Base-by-base conservation (phyloP, 1,140 invertebrate genomes). In the Pseudomyrmex flavicornis region DNA sequence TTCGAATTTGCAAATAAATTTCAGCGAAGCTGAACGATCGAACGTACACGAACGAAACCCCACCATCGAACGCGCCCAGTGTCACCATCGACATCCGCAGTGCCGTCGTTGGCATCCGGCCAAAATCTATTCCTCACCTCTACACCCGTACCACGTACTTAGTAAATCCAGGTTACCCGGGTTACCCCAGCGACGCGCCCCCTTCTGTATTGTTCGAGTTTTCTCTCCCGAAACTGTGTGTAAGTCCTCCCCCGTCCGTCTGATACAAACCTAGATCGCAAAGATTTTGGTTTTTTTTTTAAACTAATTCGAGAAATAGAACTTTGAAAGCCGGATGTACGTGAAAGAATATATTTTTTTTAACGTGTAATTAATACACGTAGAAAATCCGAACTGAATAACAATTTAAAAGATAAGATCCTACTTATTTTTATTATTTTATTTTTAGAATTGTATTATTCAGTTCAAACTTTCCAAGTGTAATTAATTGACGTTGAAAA, bases 51-150 rank as follows among this genome's bases (percentile, higher is more conserved):
- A 63, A 58, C 44, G 54, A 77, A 83, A 70, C 86, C 85, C 86
- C 84, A 70, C 59, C 85, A 82, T 35, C 5, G 35, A 35, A 46
- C 70, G 61, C 62, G 65, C 66, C 63, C 87, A 89, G 80, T 90
- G 91, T 92, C 91, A 92, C 91, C 91, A 91, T 92, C 91, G 88
- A 93, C 90, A 93, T 93, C 93, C 89, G 93, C 93, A 93, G 91
- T 93, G 92, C 93, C 92, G 91, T 88, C 87, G 77, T 92, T 93
- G 93, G 92, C 92, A 74, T 76, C 54, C 73, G 44, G 92, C 93
- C 93, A 93, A 92, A 87, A 85, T 88, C 87, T 82, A 85, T 84
- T 70, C 83, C 68, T 56, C 85, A 65, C 86, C 82, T 86, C 70
- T 65, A 48, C 61, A 15, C n/a, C 66, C 72, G 35, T 35, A 22